Evolutionary conservation across 2,797 vertebrate genomes (phyloP), one percentile per base, ranked within the genome.

Genomic region (Anguilla obscura): DNA sequence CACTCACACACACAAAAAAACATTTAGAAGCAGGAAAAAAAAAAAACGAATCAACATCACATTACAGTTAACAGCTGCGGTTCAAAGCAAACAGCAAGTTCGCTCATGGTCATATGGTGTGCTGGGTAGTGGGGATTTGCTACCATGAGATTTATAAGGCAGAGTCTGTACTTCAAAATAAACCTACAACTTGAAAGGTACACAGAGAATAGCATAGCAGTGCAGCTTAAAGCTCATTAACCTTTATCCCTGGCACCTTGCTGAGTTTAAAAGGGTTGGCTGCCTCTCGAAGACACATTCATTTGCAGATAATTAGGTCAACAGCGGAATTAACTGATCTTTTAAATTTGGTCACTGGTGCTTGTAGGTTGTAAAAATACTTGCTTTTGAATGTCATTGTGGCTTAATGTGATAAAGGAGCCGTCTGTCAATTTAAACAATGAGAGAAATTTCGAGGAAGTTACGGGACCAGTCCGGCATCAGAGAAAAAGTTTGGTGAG

Each of bases 211-310:
- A 85, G 93, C 94, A 93, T 94, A 93, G 94, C 94, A 91, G 90
- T 92, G 94, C 94, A 95, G 95, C 95, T 96, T 96, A 96, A 95
- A 94, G 96, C 96, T 96, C 95, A 96, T 97, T 96, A 96, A 94
- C 91, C 94, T 96, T 93, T 92, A 92, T 96, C 91, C 84, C 91
- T 85, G 94, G 95, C 95, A 95, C 95, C 96, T 96, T 87, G 94
- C 95, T 95, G 95, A 94, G 96, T 96, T 96, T 93, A 96, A 96
- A 96, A 95, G 93, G 91, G 91, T 93, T 91, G 93, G 93, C 95
- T 94, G 95, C 95, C 94, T 95, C 94, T 95, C 89, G 90, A 93
- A 95, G 95, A 95, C 94, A 94, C 95, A 92, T 95, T 94, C 94
- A 96, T 94, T 87, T 89, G 93, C 93, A 91, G 90, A 95, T 96